Evolutionary conservation across 1,140 invertebrate species (phyloP), one percentile per base, ranked within the genome.

Genomic region (Saccostrea glomerata): DNA sequence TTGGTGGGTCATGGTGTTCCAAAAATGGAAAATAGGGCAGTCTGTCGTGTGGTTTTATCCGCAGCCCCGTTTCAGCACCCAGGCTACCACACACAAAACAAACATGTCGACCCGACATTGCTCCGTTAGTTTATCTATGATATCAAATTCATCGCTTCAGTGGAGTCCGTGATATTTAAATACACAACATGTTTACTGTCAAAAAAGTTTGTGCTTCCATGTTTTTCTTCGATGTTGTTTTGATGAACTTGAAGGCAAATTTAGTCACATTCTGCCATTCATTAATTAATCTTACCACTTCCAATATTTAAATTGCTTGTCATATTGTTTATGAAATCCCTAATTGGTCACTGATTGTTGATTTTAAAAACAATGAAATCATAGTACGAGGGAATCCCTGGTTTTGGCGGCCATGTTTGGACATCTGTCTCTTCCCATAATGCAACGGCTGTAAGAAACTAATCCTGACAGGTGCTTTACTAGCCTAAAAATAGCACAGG

Each of bases 41-140:
- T 40, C 91, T 91, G 55, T 95, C 93, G 56, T 90, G 82, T 3
- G 98, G 97, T 92, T 98, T 97, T 0, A 96, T 95, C 90, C 97
- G 96, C 47, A 98, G 96, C 92, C 97, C 97, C 0, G 95, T 94
- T 84, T 97, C 97, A 66, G 96, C 95, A 92, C 97, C 97, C 55
- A 89, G 88, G 86, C 97, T 97, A 54, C 98, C 97, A 95, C 98
- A 98, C 20, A 98, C 97, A 95, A 98, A 98, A 95, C 98, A 98
- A 47, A 95, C 92, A 7, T 91, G 84, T 55, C 92, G 84, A 82
- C 90, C 92, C 66, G 91, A 90, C 92, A 92, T 94, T 87, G 3
- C 30, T 20, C 30, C 30, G 30, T 36, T 36, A 36, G 30, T 47
- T 25, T 0, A 20, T 36, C 7, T 30, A 63, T 47, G 23, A 25